Percentiles rank a stretch among this genome's conserved stretches.
These are phyloP conservation scores for Gymnopithys bicolor DNA, from an alignment of 2,797 vertebrate species.

Conservation along the genomic window DNA sequence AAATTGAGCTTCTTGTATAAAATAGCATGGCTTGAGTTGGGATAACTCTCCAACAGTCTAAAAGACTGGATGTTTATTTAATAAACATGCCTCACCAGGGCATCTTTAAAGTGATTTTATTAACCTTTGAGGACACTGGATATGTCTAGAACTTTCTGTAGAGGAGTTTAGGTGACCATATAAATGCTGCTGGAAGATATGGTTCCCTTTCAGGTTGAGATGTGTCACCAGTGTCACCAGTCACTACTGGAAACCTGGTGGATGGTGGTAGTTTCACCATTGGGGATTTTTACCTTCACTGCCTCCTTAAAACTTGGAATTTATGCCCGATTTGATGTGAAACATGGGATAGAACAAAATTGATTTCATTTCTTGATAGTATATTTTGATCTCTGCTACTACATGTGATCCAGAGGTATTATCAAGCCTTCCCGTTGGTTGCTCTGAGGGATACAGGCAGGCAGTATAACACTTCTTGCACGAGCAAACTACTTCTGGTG, in stretches of 20 bases:
- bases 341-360: neutral
- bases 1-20: neutral
- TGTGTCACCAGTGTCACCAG: neutral
- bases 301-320: neutral
- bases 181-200: neutral
- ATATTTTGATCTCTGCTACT: neutral
- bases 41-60: neutral
- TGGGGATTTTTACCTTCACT: neutral
- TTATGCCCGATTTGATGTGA: neutral
- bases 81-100: neutral
- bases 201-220: neutral
- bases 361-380: neutral
- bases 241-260: neutral
- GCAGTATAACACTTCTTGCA: neutral
- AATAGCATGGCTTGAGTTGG: fast-evolving
- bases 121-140: neutral
- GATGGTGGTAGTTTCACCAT: fast-evolving
- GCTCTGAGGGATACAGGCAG: neutral
- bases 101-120: neutral
- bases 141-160: neutral
- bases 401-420: fast-evolving
- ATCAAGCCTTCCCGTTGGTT: fast-evolving
- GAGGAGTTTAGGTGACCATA: neutral
- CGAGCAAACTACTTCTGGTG: neutral
- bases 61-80: neutral